Evolutionary conservation across 2,113 vertebrate species (phyloP).

Genomic region (Hippocampus guttulatus): DNA sequence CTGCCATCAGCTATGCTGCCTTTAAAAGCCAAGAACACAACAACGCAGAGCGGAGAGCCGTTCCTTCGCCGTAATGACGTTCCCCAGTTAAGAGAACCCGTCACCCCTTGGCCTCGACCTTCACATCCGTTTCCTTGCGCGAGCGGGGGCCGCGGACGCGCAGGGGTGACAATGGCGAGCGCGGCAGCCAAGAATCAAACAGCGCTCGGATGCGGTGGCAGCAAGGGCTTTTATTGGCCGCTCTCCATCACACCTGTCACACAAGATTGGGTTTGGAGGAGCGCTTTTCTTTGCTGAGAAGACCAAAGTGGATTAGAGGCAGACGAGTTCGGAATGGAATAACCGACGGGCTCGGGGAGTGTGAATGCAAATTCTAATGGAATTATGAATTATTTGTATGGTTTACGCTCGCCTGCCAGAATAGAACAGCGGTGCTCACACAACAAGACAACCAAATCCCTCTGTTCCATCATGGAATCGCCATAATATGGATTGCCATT

Average conservation of each 20-base stretch:
- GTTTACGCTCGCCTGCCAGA: slow-evolving; percentile 23
- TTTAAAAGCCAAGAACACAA: slow-evolving; percentile 43
- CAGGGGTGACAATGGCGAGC: slow-evolving; percentile 49
- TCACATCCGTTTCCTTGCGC: slow-evolving; percentile 46
- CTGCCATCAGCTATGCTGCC: slow-evolving; percentile 41
- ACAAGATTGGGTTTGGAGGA: slow-evolving; percentile 67
- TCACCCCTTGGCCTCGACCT: slow-evolving; percentile 24
- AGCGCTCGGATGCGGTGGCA: slow-evolving; percentile 31
- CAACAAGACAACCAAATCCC: slow-evolving; percentile 7
- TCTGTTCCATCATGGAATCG: not conserved
- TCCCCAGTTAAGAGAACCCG: slow-evolving; percentile 26
- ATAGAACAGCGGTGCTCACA: slow-evolving; percentile 8
- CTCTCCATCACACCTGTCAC: slow-evolving; percentile 71
- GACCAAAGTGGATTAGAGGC: slow-evolving; percentile 66
- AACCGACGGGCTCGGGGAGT: slow-evolving; percentile 46
- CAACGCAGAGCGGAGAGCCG: slow-evolving; percentile 20
- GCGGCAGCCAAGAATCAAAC: slow-evolving; percentile 64
- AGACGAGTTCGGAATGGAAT: slow-evolving; percentile 59
- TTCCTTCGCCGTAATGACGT: slow-evolving; percentile 42
- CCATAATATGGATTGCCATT: not conserved
- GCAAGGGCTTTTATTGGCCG: slow-evolving; percentile 64
- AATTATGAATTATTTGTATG: slow-evolving; percentile 52
- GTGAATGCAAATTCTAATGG: slow-evolving; percentile 59
- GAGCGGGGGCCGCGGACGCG: slow-evolving; percentile 41
- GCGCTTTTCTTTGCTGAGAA: slow-evolving; percentile 62